Conservation (phyloP, 2,888 invertebrate species). For the Megamerina dolium region DNA sequence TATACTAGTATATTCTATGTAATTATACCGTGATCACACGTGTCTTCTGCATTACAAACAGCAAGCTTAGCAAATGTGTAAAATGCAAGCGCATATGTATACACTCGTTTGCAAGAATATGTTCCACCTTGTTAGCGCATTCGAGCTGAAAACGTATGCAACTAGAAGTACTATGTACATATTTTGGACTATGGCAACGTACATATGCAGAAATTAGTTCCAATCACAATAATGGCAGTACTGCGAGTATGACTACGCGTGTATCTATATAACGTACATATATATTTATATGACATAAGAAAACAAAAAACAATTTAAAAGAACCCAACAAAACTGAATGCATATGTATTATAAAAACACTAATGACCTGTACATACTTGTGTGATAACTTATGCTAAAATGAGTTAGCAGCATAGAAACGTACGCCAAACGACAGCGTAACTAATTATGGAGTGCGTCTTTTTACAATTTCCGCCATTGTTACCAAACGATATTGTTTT, state of each 20-base stretch:
- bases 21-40: too few species aligned
- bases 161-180: background rate
- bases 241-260: conserved; percentile 8
- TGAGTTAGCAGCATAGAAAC: conserved; percentile 1
- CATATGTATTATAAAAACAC: conserved; percentile 5
- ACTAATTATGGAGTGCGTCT: too few species aligned
- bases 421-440: conserved; percentile 2
- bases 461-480: too few species aligned
- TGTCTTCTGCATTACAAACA: too few species aligned
- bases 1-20: too few species aligned
- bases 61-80: too few species aligned
- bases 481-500: conserved; percentile 31
- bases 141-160: conserved; percentile 36
- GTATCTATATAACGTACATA: too few species aligned
- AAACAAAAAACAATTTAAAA: too few species aligned
- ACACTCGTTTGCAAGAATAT: conserved; percentile 38
- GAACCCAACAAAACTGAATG: too few species aligned
- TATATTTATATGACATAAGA: too few species aligned
- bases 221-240: too few species aligned
- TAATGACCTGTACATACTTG: conserved; percentile 20
- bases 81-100: conserved; percentile 20
- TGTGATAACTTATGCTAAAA: background rate
- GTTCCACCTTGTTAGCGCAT: conserved; percentile 45
- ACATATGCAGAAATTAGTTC: conserved; percentile 32
- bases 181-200: background rate